Evolutionary conservation across 2,113 vertebrate species (phyloP).

Genomic region (Cariama cristata): DNA sequence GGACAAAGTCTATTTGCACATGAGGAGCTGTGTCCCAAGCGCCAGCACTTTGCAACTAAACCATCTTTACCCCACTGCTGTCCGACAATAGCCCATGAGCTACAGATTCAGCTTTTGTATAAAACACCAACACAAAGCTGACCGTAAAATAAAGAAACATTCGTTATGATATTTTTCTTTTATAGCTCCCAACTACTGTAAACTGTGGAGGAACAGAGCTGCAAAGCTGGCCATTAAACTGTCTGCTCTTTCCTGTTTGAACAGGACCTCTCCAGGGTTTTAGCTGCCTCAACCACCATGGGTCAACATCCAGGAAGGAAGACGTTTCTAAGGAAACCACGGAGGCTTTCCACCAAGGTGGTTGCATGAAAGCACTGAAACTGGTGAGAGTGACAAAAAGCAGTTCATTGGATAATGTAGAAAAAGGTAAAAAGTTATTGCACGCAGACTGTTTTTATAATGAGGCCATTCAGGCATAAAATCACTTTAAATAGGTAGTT

Average conservation of each 20-base stretch:
- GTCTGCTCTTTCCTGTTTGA: slow-evolving; percentile 84
- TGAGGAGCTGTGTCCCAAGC: not conserved
- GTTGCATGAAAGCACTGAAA: slow-evolving; percentile 65
- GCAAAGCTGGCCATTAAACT: slow-evolving; percentile 83
- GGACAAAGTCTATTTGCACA: not conserved
- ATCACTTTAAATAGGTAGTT: slow-evolving; percentile 74
- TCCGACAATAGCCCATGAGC: not conserved
- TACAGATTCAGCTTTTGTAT: not conserved
- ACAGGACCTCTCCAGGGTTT: slow-evolving; percentile 78
- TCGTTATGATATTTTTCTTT: slow-evolving; percentile 52
- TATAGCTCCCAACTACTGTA: slow-evolving; percentile 73
- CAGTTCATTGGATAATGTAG: slow-evolving; percentile 80
- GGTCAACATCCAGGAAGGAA: slow-evolving; percentile 82
- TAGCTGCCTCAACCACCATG: slow-evolving; percentile 66
- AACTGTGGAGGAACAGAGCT: slow-evolving; percentile 74
- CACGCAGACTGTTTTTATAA: slow-evolving; percentile 73
- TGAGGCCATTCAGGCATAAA: slow-evolving; percentile 79
- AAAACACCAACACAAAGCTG: slow-evolving; percentile 41
- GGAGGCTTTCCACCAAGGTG: slow-evolving; percentile 71
- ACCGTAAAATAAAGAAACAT: slow-evolving; percentile 68
- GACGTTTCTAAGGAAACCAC: slow-evolving; percentile 81
- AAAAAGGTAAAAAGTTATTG: slow-evolving; percentile 71
- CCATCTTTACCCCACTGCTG: not conserved
- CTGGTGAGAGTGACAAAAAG: slow-evolving; percentile 82
- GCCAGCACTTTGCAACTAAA: not conserved